Percentiles rank a stretch among this genome's conserved stretches.
Evolutionary conservation across 1,140 invertebrate species (phyloP).

Genomic region (Kradibia gibbosae): DNA sequence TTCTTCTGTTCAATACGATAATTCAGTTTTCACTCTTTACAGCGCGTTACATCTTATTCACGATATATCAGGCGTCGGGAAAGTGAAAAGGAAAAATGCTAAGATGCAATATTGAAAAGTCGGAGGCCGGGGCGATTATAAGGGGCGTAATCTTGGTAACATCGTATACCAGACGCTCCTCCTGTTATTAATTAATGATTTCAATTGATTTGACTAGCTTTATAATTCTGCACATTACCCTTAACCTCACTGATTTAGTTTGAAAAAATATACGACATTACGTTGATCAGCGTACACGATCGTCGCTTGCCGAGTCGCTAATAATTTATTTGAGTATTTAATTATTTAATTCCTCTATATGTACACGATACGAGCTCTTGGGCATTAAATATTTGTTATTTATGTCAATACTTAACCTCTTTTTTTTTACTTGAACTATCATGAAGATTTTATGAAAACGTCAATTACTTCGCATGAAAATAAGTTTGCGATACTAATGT

Average conservation of each 20-base stretch:
- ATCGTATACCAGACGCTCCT: constrained; percentile 50
- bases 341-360: constrained; percentile 29
- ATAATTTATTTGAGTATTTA: not conserved
- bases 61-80: not conserved
- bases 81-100: constrained; percentile 2
- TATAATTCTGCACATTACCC: not conserved
- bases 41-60: not conserved
- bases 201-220: not conserved
- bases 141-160: constrained; percentile 49
- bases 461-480: not conserved
- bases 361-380: constrained; percentile 16
- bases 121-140: constrained; percentile 50
- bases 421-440: not conserved
- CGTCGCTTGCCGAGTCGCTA: constrained; percentile 24
- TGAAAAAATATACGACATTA: constrained; percentile 46
- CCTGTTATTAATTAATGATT: not conserved
- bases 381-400: not conserved
- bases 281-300: constrained; percentile 37
- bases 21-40: constrained; percentile 42
- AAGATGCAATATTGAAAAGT: constrained; percentile 23
- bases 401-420: not conserved
- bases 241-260: not conserved
- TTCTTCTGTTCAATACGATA: constrained; percentile 27
- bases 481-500: too few relatives aligned
- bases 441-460: constrained; percentile 4